Conservation (phyloP, 2,113 vertebrate species). For the Syngnathoides biaculeatus region DNA sequence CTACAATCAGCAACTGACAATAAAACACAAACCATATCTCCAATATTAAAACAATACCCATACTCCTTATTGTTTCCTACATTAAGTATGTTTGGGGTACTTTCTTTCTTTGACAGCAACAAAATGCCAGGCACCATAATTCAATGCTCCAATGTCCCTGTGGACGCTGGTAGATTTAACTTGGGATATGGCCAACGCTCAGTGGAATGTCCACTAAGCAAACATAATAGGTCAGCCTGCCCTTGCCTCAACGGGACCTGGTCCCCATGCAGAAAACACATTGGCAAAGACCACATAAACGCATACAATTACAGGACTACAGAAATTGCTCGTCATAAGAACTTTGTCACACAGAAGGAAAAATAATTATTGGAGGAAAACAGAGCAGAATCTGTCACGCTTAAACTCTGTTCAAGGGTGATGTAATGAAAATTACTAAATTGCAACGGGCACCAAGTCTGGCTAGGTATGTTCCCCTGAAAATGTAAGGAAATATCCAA, state of each 20-base stretch:
- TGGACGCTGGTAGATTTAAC: constrained; percentile 34
- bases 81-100: not conserved
- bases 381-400: no score
- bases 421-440: no score
- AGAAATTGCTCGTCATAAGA: not conserved
- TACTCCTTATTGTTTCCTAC: not conserved
- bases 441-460: no score
- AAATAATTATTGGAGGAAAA: not conserved
- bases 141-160: constrained; percentile 21
- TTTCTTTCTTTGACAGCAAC: constrained; percentile 7
- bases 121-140: not conserved
- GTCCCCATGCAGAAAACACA: constrained; percentile 14
- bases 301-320: not conserved
- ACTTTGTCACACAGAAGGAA: not conserved
- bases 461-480: not conserved
- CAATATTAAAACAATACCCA: not conserved
- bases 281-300: constrained; percentile 18
- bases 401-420: no score
- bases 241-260: constrained; percentile 37
- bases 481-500: not conserved
- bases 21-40: not conserved
- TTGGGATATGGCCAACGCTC: constrained; percentile 54
- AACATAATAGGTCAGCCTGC: constrained; percentile 61
- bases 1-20: not conserved
- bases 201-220: constrained; percentile 68